These are phyloP conservation scores for Drymonia ruficornis DNA, from an alignment of 2,888 invertebrate genomes.

Conservation along the genomic window DNA sequence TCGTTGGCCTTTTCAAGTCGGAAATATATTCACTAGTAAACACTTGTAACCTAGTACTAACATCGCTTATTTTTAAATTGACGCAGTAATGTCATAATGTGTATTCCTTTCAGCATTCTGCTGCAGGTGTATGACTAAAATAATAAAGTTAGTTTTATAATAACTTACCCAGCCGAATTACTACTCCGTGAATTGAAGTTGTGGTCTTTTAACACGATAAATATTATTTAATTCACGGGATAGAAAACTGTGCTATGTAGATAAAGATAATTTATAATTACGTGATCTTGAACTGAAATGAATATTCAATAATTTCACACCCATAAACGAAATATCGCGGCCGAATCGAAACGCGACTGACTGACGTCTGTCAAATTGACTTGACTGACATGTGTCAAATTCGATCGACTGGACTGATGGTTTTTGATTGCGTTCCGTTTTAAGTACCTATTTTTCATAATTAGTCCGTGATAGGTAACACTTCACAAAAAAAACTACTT, in stretches of 20 bases:
- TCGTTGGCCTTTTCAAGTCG: conserved; percentile 24
- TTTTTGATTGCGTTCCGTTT: conserved; percentile 26
- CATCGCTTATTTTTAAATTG: conserved; percentile 26
- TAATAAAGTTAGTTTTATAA: conserved; percentile 19
- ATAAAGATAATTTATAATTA: conserved; percentile 27
- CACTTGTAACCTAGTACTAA: conserved; percentile 7
- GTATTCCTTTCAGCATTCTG: conserved; percentile 48
- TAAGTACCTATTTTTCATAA: too few species aligned
- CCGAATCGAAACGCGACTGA: conserved; percentile 46
- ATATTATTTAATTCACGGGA: conserved; percentile 42
- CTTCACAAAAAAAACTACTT: too few species aligned
- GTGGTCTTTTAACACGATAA: conserved; percentile 20
- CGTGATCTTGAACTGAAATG: conserved; percentile 17
- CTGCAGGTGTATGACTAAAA: conserved; percentile 22
- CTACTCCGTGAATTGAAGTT: conserved; percentile 42
- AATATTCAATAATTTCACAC: conserved; percentile 50
- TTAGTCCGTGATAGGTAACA: too few species aligned
- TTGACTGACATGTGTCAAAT: conserved; percentile 40
- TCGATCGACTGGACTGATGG: conserved; percentile 38
- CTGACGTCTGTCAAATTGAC: too few species aligned
- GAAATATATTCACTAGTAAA: conserved; percentile 3
- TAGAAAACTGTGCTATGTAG: conserved; percentile 14
- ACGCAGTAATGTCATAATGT: conserved; percentile 31
- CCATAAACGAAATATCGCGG: conserved; percentile 65
- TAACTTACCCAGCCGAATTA: conserved; percentile 59